These are phyloP conservation scores for Leptogaster cylindrica DNA, from an alignment of 2,888 invertebrate species.

Conservation along the genomic window DNA sequence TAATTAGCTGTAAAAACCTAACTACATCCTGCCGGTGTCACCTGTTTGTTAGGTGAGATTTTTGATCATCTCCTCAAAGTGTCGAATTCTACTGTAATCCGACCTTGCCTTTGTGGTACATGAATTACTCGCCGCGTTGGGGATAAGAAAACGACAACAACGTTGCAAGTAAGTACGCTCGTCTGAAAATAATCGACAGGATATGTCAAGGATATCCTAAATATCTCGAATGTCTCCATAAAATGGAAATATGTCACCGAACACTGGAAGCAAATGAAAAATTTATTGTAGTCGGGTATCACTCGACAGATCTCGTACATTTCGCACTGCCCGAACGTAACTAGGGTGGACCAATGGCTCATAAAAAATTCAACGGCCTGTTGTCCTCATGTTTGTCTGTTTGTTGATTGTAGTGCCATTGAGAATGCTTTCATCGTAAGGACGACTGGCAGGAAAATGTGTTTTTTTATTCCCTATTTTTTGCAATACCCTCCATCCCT, in stretches of 20 bases:
- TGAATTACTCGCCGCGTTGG: no score
- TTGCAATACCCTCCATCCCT: neutral
- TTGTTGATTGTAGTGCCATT: slow-evolving; percentile 6
- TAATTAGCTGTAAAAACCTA: no score
- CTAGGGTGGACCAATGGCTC: slow-evolving; percentile 9
- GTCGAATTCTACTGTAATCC: no score
- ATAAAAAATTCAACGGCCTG: slow-evolving; percentile 35
- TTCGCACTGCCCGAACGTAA: slow-evolving; percentile 25
- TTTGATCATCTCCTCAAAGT: no score
- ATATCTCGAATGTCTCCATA: slow-evolving; percentile 22
- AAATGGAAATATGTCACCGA: slow-evolving; percentile 27
- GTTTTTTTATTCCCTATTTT: slow-evolving; percentile 15
- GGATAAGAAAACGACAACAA: slow-evolving; percentile 37
- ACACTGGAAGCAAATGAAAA: slow-evolving; percentile 15
- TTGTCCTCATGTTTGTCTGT: slow-evolving; percentile 36
- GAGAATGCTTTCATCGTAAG: neutral
- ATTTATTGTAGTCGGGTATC: slow-evolving; percentile 21
- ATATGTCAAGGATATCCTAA: slow-evolving; percentile 61
- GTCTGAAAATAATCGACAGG: slow-evolving; percentile 53
- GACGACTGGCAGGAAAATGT: neutral
- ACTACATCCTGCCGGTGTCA: no score
- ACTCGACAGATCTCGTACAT: slow-evolving; percentile 1
- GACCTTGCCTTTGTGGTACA: no score
- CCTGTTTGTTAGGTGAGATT: no score
- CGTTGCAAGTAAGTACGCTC: slow-evolving; percentile 41